These are phyloP conservation scores for Urocynchramus pylzowi DNA, from an alignment of 2,113 vertebrate genomes.

Conservation along the genomic window DNA sequence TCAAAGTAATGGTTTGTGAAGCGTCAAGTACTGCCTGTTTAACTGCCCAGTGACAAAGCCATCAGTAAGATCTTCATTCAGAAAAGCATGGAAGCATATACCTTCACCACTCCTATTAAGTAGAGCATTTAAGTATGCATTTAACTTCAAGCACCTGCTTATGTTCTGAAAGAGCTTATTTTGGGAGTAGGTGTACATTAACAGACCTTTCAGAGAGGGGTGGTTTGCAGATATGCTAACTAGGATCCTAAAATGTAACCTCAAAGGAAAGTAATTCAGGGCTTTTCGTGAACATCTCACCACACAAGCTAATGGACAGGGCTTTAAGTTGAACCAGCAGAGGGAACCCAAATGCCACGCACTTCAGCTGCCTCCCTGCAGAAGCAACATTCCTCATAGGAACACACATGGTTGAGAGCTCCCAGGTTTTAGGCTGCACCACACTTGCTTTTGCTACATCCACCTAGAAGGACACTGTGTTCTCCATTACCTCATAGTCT, in stretches of 20 bases:
- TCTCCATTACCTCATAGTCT: not conserved
- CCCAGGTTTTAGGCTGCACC: not conserved
- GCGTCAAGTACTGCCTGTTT: not conserved
- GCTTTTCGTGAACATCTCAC: not conserved
- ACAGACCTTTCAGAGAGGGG: not conserved
- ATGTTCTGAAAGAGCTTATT: not conserved
- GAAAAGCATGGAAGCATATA: not conserved
- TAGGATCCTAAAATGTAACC: not conserved
- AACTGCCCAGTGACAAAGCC: not conserved
- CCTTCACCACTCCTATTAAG: not conserved
- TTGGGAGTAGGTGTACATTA: not conserved
- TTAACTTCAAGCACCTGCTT: not conserved
- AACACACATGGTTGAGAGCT: not conserved
- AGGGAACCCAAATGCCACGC: slow-evolving; percentile 8
- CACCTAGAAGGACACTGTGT: fast-evolving
- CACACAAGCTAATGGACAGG: not conserved
- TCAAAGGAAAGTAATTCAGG: not conserved
- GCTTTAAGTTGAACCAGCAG: not conserved
- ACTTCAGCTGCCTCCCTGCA: not conserved
- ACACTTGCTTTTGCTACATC: not conserved
- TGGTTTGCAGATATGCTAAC: not conserved
- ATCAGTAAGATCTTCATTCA: not conserved
- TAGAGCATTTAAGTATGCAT: not conserved
- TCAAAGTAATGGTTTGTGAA: not conserved
- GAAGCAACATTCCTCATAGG: fast-evolving